Base-by-base conservation (phyloP, 2,888 invertebrate genomes). In the Orthosia cruda region DNA sequence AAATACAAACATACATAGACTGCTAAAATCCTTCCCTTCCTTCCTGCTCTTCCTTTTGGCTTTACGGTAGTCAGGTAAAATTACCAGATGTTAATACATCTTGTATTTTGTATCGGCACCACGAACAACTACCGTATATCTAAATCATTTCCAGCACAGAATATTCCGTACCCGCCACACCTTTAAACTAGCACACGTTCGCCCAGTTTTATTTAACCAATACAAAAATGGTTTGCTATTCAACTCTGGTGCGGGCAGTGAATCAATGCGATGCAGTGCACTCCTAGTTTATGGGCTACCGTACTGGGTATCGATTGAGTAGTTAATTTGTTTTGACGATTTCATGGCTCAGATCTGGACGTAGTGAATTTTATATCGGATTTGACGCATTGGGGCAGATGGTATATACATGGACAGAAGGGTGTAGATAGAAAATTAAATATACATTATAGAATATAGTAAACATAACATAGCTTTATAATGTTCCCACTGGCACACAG, bases 161-260 rank as follows among this genome's bases (percentile, higher is more conserved):
- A n/a, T 18, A 81, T 61, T 59, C 67, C 40, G 1, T 18, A 68
- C 13, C 13, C 4, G 5, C 58, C 65, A 78, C 79, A 73, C 67
- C 72, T 75, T 12, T 75, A 74, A 83, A 71, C 62, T 59, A 73
- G 77, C 81, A 84, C 84, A 84, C 71, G 81, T 74, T 80, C 18
- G 26, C 54, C 13, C 45, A 62, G 57, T 85, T 86, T 87, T 85
- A 76, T 83, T 83, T 77, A 75, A 74, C 85, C 78, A 77, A 81
- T 80, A 87, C 78, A 87, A 84, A 86, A 87, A 87, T 86, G 79
- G 76, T 87, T 76, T 87, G 74, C 63, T 86, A 87, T 88, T 87
- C 87, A 74, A 62, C 74, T 68, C 69, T 64, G 15, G 80, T 65
- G 58, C 76, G 64, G 74, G 77, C 74, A 77, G 74, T 88, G 77